Percentiles rank a stretch among this genome's conserved stretches.
These are phyloP conservation scores for Geophilus truncorum DNA, from an alignment of 2,888 invertebrate genomes.

Conservation along the genomic window DNA sequence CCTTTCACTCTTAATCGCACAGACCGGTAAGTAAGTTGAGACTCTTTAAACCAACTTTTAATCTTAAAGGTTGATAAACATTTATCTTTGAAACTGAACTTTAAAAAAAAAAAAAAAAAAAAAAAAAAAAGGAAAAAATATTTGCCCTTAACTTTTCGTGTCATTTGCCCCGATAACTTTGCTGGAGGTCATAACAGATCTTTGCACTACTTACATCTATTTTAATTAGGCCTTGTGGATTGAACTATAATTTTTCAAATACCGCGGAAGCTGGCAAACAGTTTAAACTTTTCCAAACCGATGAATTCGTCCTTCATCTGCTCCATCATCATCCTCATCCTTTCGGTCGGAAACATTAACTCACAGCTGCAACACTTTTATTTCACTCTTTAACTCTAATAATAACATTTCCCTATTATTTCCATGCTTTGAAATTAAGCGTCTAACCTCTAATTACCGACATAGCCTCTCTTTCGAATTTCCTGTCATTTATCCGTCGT, in stretches of 20 bases:
- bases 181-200: slow-evolving; percentile 3
- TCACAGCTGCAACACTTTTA: not conserved
- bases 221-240: not conserved
- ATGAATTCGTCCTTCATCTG: slow-evolving; percentile 7
- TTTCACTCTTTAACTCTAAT: not conserved
- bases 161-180: not conserved
- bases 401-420: too few relatives aligned
- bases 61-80: not conserved
- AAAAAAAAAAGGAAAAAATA: too few relatives aligned
- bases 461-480: too few relatives aligned
- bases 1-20: not conserved
- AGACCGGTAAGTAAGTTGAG: not conserved
- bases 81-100: too few relatives aligned
- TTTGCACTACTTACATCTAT: not conserved
- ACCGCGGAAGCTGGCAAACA: not conserved
- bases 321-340: not conserved
- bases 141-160: not conserved
- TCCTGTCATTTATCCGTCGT: too few relatives aligned
- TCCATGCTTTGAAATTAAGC: too few relatives aligned
- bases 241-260: not conserved
- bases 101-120: too few relatives aligned
- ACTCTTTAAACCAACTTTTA: not conserved
- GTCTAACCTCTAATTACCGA: too few relatives aligned
- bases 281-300: not conserved
- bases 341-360: too few relatives aligned